Percentiles rank a stretch among this genome's conserved stretches.
These are phyloP conservation scores for Sphecodes monilicornis DNA, from an alignment of 2,888 invertebrate genomes.

Conservation along the genomic window DNA sequence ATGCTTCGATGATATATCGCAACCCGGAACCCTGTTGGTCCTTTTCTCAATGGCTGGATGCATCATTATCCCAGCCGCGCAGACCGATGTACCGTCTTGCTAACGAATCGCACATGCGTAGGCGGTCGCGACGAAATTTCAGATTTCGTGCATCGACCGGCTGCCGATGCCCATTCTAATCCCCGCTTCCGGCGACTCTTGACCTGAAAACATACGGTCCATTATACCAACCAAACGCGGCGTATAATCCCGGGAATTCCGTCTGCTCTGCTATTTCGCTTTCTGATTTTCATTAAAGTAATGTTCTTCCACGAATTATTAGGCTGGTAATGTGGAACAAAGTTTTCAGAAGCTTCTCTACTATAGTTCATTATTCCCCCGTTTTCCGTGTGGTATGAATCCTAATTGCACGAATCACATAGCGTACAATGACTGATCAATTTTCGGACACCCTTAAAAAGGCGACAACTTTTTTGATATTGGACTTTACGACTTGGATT, in stretches of 20 bases:
- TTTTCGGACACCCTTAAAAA: too few relatives aligned
- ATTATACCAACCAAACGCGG: slow-evolving; percentile 44
- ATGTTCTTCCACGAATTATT: not conserved
- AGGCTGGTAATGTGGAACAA: not conserved
- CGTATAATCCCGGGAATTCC: slow-evolving; percentile 43
- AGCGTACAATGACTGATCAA: too few relatives aligned
- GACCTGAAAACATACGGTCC: slow-evolving; percentile 51
- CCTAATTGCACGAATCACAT: too few relatives aligned
- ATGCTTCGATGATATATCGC: slow-evolving; percentile 27
- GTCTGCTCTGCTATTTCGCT: slow-evolving; percentile 27
- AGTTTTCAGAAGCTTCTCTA: too few relatives aligned
- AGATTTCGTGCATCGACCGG: slow-evolving; percentile 6
- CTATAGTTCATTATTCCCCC: too few relatives aligned
- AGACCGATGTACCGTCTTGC: not conserved
- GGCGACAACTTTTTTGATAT: too few relatives aligned
- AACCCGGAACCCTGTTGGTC: not conserved
- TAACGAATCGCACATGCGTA: not conserved
- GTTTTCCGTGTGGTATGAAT: too few relatives aligned
- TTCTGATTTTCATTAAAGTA: slow-evolving; percentile 18
- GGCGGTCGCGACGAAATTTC: slow-evolving; percentile 15
- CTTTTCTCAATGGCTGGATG: slow-evolving; percentile 18
- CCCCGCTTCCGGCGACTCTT: slow-evolving; percentile 47
- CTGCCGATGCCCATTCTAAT: slow-evolving; percentile 46
- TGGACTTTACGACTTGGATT: too few relatives aligned
- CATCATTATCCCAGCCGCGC: slow-evolving; percentile 3